phyloP scores from a whole-genome alignment of 1,140 invertebrate genomes.

The Ceratosolen solmsi region DNA sequence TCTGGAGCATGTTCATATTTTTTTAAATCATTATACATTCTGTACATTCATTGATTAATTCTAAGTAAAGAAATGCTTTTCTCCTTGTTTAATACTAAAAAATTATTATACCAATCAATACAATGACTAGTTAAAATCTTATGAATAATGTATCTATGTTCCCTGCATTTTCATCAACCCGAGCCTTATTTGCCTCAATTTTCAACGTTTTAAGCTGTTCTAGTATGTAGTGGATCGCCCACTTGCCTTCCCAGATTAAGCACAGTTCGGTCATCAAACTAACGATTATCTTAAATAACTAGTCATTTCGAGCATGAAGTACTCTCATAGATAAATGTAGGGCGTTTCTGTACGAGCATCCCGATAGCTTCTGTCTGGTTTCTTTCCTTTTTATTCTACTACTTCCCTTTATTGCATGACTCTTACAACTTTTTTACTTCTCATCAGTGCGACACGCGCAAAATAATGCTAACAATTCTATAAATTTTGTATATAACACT shows the following conservation, averaged over 20 bases:
- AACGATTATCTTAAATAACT: slow-evolving; percentile 70
- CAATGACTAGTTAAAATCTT: neutral
- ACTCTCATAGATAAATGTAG: slow-evolving; percentile 67
- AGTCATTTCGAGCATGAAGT: slow-evolving; percentile 65
- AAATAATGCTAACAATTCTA: neutral
- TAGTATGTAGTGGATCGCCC: neutral
- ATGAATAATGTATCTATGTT: neutral
- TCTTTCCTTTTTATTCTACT: slow-evolving; percentile 22
- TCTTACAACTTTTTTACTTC: slow-evolving; percentile 29
- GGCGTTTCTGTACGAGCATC: slow-evolving; percentile 43
- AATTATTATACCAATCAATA: neutral
- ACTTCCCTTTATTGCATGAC: neutral
- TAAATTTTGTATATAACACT: neutral
- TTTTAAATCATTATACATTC: too few relatives aligned
- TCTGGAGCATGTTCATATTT: too few relatives aligned
- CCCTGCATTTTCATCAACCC: neutral
- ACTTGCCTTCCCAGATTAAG: neutral
- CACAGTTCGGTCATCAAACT: slow-evolving; percentile 46
- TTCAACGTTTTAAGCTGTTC: slow-evolving; percentile 3
- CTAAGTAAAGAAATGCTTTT: neutral
- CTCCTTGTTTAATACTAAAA: neutral
- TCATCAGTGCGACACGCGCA: neutral
- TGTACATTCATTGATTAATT: neutral
- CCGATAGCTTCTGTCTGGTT: slow-evolving; percentile 49
- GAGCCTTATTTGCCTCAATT: neutral